Percentiles rank a stretch among this genome's conserved stretches.
Evolutionary conservation across 2,797 vertebrate species (phyloP).

Genomic region (Coranthus polyacanthus): DNA sequence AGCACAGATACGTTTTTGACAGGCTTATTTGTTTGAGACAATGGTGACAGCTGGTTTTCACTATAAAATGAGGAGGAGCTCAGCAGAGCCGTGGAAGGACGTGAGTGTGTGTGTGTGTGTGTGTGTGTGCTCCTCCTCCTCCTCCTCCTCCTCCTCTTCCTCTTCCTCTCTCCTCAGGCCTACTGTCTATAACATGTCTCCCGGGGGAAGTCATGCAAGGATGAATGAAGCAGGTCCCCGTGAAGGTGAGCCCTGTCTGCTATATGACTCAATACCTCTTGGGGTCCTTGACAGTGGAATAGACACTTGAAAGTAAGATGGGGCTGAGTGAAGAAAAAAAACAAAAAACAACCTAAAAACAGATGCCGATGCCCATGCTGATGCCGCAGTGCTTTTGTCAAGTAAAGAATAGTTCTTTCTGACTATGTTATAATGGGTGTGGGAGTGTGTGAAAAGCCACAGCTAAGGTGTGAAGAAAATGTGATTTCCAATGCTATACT

Average conservation of each 20-base stretch:
- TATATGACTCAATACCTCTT: conserved; percentile 17
- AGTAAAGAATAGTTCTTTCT: conserved; percentile 15
- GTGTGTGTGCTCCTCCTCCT: no score
- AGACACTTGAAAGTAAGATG: conserved; percentile 19
- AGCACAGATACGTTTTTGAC: no score
- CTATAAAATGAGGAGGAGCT: no score
- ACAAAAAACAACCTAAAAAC: conserved; percentile 6
- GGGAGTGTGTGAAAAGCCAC: conserved; percentile 59
- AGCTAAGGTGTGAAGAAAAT: conserved; percentile 61
- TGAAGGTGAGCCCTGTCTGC: conserved; percentile 28
- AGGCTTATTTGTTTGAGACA: no score
- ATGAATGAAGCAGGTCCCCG: conserved; percentile 23
- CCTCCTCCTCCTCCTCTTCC: no score
- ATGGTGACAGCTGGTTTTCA: no score
- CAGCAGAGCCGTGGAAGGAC: no score
- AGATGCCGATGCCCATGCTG: neutral
- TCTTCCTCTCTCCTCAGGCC: no score
- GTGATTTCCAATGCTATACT: conserved; percentile 34
- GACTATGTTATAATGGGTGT: conserved; percentile 21
- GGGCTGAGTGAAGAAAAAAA: neutral
- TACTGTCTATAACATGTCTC: conserved; percentile 12
- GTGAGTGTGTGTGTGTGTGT: no score
- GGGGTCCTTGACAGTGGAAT: conserved; percentile 18
- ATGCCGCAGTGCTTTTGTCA: conserved; percentile 36
- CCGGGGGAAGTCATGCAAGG: conserved; percentile 27